Percentiles rank a stretch among this genome's conserved stretches.
Evolutionary conservation across 1,140 invertebrate species (phyloP).

Genomic region (Bilobella aurantiaca): DNA sequence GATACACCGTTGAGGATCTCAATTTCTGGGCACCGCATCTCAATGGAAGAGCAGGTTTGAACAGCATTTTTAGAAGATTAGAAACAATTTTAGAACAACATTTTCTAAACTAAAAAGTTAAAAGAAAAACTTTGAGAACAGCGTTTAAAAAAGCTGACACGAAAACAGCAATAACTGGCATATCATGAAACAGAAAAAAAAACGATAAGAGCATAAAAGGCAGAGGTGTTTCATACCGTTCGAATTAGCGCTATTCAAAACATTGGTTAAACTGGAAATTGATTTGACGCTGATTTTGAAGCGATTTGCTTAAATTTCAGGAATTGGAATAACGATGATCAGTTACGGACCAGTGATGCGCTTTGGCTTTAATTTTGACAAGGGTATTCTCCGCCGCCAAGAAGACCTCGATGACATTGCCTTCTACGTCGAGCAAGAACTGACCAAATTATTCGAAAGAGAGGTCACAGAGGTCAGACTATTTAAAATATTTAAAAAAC

Average conservation of each 20-base stretch:
- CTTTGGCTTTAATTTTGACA: conserved; percentile 22
- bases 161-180: too few relatives aligned
- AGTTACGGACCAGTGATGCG: conserved; percentile 24
- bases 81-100: too few relatives aligned
- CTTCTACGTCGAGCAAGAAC: conserved; percentile 21
- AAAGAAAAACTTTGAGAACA: not conserved
- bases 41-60: conserved; percentile 25
- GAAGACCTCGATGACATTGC: conserved; percentile 7
- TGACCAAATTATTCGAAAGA: not conserved
- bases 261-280: not conserved
- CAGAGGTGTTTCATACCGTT: too few relatives aligned
- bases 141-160: too few relatives aligned
- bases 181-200: too few relatives aligned
- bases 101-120: not conserved
- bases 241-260: too few relatives aligned
- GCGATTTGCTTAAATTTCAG: conserved; percentile 6
- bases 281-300: not conserved
- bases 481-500: not conserved
- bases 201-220: too few relatives aligned
- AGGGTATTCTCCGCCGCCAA: conserved; percentile 17
- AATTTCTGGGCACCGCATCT: conserved; percentile 26
- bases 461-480: not conserved
- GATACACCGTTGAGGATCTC: conserved; percentile 21
- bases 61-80: too few relatives aligned
- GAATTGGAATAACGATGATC: conserved; percentile 19